Conservation (phyloP, 2,888 invertebrate species). For the Trilocha varians region DNA sequence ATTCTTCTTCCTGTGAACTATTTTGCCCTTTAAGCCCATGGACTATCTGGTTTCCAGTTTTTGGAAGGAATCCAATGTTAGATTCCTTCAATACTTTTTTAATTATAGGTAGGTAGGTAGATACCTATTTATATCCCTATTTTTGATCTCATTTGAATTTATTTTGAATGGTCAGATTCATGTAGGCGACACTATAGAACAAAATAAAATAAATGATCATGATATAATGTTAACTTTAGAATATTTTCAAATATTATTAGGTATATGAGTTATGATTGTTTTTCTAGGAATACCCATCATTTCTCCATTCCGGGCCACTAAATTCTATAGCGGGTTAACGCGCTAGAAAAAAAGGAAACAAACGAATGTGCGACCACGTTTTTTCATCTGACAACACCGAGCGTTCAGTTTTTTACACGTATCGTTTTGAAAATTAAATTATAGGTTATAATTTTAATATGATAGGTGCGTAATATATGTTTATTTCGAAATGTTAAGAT, state of each 20-base stretch:
- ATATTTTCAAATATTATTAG: conserved; percentile 23
- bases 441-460: conserved; percentile 71
- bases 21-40: too few relatives aligned
- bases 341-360: conserved; percentile 42
- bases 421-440: conserved; percentile 68
- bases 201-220: not conserved
- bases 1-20: too few relatives aligned
- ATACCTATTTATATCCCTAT: too few relatives aligned
- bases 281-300: conserved; percentile 51
- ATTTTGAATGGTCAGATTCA: too few relatives aligned
- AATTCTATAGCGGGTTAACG: conserved; percentile 45
- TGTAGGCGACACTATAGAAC: too few relatives aligned
- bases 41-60: too few relatives aligned
- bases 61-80: too few relatives aligned
- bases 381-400: conserved; percentile 63
- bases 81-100: too few relatives aligned
- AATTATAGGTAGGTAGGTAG: too few relatives aligned
- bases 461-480: conserved; percentile 69
- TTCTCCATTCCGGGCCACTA: conserved; percentile 51
- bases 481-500: conserved; percentile 57
- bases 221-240: conserved; percentile 10
- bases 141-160: too few relatives aligned
- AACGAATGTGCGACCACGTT: conserved; percentile 56
- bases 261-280: conserved; percentile 43
- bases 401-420: conserved; percentile 48